A percentile compares a stretch with the other conserved stretches of the same genome.
Evolutionary conservation across 2,113 vertebrate species (phyloP).

Genomic region (Cebidichthys violaceus): DNA sequence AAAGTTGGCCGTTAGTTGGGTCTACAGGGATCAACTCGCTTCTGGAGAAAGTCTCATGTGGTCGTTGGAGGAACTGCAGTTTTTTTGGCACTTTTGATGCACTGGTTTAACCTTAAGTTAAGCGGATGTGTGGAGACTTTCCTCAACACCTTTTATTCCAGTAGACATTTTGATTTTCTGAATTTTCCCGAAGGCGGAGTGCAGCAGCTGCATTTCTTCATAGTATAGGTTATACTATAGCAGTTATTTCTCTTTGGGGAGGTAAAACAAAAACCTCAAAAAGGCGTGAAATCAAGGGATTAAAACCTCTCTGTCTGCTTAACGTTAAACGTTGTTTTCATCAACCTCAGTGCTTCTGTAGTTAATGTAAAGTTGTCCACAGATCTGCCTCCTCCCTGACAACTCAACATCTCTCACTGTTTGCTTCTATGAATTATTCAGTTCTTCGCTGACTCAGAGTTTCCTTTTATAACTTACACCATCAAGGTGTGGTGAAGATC

Average conservation of each 20-base stretch:
- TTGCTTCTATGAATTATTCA: slow-evolving; percentile 16
- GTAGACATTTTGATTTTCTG: background rate
- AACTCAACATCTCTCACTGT: background rate
- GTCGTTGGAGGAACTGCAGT: too few species aligned
- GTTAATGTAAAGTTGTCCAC: background rate
- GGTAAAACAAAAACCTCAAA: background rate
- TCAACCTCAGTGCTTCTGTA: background rate
- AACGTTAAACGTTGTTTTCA: background rate
- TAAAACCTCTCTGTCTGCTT: background rate
- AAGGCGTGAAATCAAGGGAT: background rate
- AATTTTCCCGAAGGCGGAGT: background rate
- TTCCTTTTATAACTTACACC: background rate
- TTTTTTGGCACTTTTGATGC: too few species aligned
- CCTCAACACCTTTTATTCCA: background rate
- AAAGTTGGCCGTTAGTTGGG: too few species aligned
- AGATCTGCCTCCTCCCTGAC: background rate
- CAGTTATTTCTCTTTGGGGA: background rate
- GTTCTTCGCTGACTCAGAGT: background rate
- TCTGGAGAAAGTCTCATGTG: too few species aligned
- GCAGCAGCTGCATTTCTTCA: background rate
- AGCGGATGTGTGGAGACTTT: background rate
- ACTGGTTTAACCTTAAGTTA: background rate
- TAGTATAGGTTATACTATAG: background rate
- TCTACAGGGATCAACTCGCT: too few species aligned
- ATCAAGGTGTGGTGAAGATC: background rate